phyloP scores from a whole-genome alignment of 2,113 vertebrate species.

The Brienomyrus brachyistius region DNA sequence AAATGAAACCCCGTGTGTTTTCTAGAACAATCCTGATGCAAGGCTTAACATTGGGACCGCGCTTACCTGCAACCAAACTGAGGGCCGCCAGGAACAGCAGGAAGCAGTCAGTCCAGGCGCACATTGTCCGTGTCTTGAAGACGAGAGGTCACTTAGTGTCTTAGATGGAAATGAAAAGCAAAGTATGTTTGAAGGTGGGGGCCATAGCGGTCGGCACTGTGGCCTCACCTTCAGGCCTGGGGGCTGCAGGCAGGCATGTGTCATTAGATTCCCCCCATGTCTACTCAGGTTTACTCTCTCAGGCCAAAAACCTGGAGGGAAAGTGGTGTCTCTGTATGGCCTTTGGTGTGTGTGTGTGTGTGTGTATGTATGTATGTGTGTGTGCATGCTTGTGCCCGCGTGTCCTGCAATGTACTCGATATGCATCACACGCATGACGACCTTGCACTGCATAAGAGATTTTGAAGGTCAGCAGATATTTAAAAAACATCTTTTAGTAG shows the following conservation, averaged over 20 bases:
- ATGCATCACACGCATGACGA: neutral
- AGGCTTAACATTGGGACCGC: neutral
- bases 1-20: neutral
- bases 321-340: neutral
- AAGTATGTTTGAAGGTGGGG: neutral
- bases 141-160: neutral
- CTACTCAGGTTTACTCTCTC: slow-evolving; percentile 24
- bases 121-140: neutral
- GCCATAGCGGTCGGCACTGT: neutral
- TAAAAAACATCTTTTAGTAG: neutral
- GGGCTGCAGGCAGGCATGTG: neutral
- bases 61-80: neutral
- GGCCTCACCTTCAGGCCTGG: slow-evolving; percentile 9
- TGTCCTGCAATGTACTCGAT: neutral
- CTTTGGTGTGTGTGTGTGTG: neutral
- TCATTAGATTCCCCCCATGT: neutral
- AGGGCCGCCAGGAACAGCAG: neutral
- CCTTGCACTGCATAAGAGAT: neutral
- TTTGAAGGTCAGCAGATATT: neutral
- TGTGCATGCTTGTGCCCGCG: too few species aligned
- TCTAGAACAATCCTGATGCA: neutral
- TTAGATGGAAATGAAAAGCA: neutral
- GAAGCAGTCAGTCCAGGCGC: neutral
- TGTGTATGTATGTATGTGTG: too few species aligned
- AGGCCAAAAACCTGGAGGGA: neutral